Evolutionary conservation across 92 coral and sea anemone genomes (phyloP).

Genomic region (Porites lobata): DNA sequence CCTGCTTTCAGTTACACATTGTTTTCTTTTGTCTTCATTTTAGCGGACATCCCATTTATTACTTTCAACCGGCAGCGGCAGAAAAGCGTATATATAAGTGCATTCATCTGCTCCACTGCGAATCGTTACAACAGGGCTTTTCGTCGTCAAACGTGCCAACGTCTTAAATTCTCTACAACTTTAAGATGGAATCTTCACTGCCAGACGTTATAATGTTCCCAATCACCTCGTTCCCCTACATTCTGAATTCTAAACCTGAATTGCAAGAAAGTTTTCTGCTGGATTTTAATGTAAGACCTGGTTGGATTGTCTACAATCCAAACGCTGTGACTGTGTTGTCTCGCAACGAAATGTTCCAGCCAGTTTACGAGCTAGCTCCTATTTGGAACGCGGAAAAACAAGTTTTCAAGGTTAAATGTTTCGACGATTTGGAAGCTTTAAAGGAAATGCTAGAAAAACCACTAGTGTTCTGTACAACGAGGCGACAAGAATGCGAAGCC

Average conservation of each 20-base stretch:
- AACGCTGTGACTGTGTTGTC: constrained; percentile 68
- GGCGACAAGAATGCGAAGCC: constrained; percentile 64
- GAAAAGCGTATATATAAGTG: too few relatives aligned
- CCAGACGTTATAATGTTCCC: constrained; percentile 53
- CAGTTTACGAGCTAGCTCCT: constrained; percentile 53
- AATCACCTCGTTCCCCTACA: constrained; percentile 69
- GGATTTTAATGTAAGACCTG: constrained; percentile 54
- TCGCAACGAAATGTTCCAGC: constrained; percentile 65
- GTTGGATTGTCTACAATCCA: constrained; percentile 79
- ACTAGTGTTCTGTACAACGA: constrained; percentile 59
- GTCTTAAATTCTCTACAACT: too few relatives aligned
- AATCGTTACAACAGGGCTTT: too few relatives aligned
- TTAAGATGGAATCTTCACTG: not conserved
- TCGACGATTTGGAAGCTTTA: constrained; percentile 51
- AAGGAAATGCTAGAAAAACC: constrained; percentile 66
- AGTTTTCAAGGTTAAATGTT: constrained; percentile 41
- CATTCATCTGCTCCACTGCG: too few relatives aligned
- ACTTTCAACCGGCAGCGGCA: too few relatives aligned
- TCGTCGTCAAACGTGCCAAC: too few relatives aligned
- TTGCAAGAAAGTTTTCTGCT: constrained; percentile 46
- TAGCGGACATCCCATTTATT: too few relatives aligned
- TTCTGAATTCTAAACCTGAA: constrained; percentile 34
- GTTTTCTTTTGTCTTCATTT: too few relatives aligned
- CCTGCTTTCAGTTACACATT: too few relatives aligned
- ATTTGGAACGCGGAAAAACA: constrained; percentile 61